Conservation (phyloP, 2,888 invertebrate species). For the Perizoma flavofasciatum region DNA sequence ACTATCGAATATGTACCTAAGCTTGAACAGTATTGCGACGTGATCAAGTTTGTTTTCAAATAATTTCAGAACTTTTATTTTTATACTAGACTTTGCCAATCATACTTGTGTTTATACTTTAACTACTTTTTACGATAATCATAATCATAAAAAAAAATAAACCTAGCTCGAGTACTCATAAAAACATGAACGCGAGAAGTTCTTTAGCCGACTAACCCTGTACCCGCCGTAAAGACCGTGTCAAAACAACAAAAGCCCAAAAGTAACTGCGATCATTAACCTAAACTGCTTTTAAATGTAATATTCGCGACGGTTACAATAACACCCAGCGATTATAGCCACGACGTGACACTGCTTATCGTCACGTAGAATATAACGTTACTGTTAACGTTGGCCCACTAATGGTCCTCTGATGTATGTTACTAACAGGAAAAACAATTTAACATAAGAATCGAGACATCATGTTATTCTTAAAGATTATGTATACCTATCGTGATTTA, state of each 20-base stretch:
- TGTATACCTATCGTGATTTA: no score
- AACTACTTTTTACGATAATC: slow-evolving; percentile 10
- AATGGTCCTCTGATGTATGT: slow-evolving; percentile 46
- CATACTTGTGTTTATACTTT: neutral
- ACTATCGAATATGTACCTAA: no score
- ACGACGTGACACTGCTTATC: slow-evolving; percentile 53
- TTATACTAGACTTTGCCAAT: no score
- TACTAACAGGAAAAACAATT: slow-evolving; percentile 31
- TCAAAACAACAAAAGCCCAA: slow-evolving; percentile 31
- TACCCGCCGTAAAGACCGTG: slow-evolving; percentile 21
- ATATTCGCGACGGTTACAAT: slow-evolving; percentile 38
- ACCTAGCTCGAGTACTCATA: slow-evolving; percentile 23
- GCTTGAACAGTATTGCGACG: no score
- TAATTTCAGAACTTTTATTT: no score
- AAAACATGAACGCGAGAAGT: slow-evolving; percentile 17
- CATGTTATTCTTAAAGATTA: neutral
- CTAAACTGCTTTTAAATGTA: slow-evolving; percentile 37
- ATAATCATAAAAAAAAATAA: slow-evolving; percentile 17
- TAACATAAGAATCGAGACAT: slow-evolving; percentile 9
- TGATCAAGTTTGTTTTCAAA: no score
- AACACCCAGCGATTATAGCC: slow-evolving; percentile 53
- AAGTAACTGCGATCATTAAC: slow-evolving; percentile 32
- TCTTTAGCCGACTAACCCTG: slow-evolving; percentile 22
- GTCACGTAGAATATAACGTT: slow-evolving; percentile 62
- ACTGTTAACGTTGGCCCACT: slow-evolving; percentile 51